Base-by-base conservation (phyloP, 2,113 vertebrate species). In the Alligator sinensis region DNA sequence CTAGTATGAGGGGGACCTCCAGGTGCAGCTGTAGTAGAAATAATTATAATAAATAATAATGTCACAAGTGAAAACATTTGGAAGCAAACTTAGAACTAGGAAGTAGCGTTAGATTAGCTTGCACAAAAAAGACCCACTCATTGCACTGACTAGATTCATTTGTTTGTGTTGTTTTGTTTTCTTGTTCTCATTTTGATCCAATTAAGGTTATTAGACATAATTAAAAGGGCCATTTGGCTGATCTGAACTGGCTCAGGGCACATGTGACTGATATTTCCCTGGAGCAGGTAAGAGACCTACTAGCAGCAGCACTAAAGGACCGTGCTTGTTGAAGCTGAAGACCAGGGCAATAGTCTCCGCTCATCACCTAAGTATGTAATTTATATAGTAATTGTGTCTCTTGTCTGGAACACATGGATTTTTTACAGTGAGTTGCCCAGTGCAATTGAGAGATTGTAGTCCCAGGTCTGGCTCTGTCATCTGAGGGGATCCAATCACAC, bases 351-450 rank as follows among this genome's bases (percentile, higher is more conserved):
- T 25, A 1, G 75, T 86, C 70, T 2, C 4, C 7, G 12, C 55
- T 3, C 3, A 22, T 47, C 85, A 77, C 77, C 5, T 0, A 30
- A 11, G 21, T 0, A 0, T 7, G 54, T 38, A 55, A 16, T 75
- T 77, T 30, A 59, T 16, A 3, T 22, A 4, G 55, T 38, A 2
- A 1, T 5, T 47, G 24, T 34, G 8, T 21, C 81, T 2, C 66
- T 18, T 19, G 57, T 11, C 60, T 18, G 77, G 62, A 79, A 80
- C 11, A 11, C 18, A 6, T 0, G 0, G 21, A 38, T 30, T 30
- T 80, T 24, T 66, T 47, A 6, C 17, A 18, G 16, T 8, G 18
- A 34, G 5, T 11, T 5, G 5, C 59, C 63, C 16, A 30, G 38
- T 27, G 84, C 62, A 27, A 1, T 0, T 13, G 19, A 86, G 58